Evolutionary conservation across 1,140 invertebrate species (phyloP).

Genomic region (Drosophila azteca): DNA sequence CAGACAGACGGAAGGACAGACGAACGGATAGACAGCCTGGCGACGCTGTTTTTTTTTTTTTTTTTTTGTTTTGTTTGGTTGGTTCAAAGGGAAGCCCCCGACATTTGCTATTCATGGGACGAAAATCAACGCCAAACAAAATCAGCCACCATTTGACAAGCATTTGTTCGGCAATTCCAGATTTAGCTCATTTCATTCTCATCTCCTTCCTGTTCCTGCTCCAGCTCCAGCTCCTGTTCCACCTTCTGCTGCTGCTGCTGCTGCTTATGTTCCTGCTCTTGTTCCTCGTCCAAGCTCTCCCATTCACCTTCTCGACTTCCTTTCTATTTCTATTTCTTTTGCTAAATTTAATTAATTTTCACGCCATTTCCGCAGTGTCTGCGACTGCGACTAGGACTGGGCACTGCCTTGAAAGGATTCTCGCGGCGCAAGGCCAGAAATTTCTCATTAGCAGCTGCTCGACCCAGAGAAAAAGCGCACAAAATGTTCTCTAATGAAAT

Average conservation of each 20-base stretch:
- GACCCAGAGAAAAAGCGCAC: conserved; percentile 58
- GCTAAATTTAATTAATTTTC: conserved; percentile 82
- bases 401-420: conserved; percentile 72
- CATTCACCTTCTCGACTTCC: conserved; percentile 10
- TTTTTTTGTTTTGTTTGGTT: too few relatives aligned
- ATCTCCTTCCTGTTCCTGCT: too few relatives aligned
- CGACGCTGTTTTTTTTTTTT: conserved; percentile 12
- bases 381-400: conserved; percentile 2
- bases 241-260: too few relatives aligned
- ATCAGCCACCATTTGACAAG: conserved; percentile 61
- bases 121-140: conserved; percentile 65
- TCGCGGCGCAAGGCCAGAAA: conserved; percentile 56
- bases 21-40: conserved; percentile 23
- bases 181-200: conserved; percentile 15
- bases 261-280: too few relatives aligned
- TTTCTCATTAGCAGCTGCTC: conserved; percentile 79
- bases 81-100: background rate
- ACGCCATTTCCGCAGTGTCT: conserved; percentile 63
- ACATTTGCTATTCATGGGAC: conserved; percentile 41
- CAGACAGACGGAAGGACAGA: conserved; percentile 9
- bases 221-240: background rate
- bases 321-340: conserved; percentile 23
- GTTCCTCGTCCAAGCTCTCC: background rate
- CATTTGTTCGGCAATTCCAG: conserved; percentile 62
- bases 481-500: conserved; percentile 80